These are phyloP conservation scores for Syrmaticus mikado DNA, from an alignment of 2,113 vertebrate species.

Conservation along the genomic window DNA sequence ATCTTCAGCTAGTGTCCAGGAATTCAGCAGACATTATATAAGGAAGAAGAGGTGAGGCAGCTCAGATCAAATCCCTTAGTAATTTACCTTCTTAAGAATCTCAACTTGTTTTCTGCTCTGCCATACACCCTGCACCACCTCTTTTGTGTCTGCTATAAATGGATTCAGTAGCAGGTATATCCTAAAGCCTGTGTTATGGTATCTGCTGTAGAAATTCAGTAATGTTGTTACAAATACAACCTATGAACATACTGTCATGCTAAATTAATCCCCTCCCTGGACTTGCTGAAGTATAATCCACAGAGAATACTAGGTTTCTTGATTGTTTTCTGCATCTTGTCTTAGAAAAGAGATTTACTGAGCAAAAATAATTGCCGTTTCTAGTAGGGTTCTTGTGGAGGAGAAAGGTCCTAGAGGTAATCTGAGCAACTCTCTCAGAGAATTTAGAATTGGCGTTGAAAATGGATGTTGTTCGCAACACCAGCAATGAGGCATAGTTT, in stretches of 20 bases:
- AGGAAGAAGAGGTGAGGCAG: neutral
- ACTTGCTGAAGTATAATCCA: neutral
- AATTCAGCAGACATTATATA: neutral
- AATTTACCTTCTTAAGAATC: neutral
- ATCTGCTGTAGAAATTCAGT: neutral
- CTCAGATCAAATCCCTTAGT: neutral
- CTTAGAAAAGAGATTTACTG: neutral
- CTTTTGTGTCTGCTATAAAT: neutral
- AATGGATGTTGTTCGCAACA: neutral
- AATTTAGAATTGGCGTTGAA: neutral
- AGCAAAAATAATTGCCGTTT: neutral
- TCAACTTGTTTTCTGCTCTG: neutral
- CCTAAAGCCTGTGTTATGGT: neutral
- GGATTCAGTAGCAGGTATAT: neutral
- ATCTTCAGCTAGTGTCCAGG: neutral
- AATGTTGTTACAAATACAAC: neutral
- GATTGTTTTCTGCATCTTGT: neutral
- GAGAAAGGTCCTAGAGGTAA: neutral
- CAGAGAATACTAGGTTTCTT: fast-evolving
- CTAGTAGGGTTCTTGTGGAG: neutral
- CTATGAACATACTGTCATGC: neutral
- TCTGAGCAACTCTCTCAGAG: neutral
- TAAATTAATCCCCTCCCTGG: neutral
- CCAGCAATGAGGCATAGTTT: neutral
- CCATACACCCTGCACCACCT: neutral